Conservation (phyloP, 2,113 vertebrate genomes). For the Chloropsis hardwickii region DNA sequence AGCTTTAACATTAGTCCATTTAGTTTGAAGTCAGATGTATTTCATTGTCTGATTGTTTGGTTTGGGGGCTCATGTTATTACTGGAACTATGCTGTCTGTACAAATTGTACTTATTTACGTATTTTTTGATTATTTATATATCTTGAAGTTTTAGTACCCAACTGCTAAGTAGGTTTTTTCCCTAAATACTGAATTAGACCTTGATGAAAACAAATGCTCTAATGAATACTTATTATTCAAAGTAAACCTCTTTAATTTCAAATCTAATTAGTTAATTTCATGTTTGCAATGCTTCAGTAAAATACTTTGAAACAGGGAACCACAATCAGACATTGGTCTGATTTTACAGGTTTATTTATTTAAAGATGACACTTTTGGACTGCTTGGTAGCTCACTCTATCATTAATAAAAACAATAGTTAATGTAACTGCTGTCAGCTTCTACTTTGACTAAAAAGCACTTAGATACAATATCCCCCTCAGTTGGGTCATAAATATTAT, state of each 20-base stretch:
- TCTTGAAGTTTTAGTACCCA: background rate
- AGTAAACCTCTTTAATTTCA: background rate
- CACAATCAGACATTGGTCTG: background rate
- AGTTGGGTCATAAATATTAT: background rate
- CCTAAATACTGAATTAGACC: background rate
- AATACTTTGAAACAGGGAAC: background rate
- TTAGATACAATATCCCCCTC: background rate
- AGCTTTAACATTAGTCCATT: background rate
- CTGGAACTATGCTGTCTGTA: background rate
- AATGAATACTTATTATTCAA: background rate
- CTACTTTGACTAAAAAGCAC: background rate
- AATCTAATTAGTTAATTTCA: background rate
- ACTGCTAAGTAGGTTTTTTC: background rate
- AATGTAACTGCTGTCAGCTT: background rate
- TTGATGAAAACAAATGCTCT: background rate
- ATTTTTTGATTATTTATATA: background rate
- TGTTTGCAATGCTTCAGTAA: background rate
- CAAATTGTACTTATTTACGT: background rate
- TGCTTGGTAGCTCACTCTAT: background rate
- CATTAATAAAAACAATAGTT: background rate
- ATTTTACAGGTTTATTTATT: background rate
- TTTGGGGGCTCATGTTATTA: background rate
- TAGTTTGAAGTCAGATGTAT: background rate
- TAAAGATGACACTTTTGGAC: background rate
- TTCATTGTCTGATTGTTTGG: background rate